These are phyloP conservation scores for Nautilus pompilius DNA, from an alignment of 1,140 invertebrate genomes.

Conservation along the genomic window DNA sequence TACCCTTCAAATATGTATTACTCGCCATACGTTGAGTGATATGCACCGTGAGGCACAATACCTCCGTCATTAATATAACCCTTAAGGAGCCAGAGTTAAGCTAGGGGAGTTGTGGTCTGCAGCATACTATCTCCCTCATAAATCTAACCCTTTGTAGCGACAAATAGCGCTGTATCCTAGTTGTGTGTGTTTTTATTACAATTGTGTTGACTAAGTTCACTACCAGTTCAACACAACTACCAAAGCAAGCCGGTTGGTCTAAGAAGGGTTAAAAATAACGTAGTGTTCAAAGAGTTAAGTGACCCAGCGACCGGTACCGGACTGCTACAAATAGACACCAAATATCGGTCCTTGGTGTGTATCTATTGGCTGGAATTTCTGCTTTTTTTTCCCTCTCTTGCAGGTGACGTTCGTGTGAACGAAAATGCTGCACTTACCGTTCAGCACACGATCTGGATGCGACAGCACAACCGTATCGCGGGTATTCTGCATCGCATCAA, in stretches of 20 bases:
- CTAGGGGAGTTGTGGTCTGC: too few species aligned
- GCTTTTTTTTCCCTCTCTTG: not conserved
- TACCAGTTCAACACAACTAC: not conserved
- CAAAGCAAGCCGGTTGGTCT: slow-evolving; percentile 3
- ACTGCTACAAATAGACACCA: not conserved
- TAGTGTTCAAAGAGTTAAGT: slow-evolving; percentile 6
- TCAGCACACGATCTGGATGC: slow-evolving; percentile 93
- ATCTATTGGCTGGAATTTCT: too few species aligned
- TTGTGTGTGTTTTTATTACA: too few species aligned
- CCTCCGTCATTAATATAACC: too few species aligned
- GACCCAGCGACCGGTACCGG: slow-evolving; percentile 77
- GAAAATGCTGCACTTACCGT: slow-evolving; percentile 63
- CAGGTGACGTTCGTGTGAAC: slow-evolving; percentile 72
- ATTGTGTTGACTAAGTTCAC: too few species aligned
- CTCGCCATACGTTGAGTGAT: too few species aligned
- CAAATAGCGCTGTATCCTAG: too few species aligned
- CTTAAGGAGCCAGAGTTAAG: too few species aligned
- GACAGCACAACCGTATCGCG: slow-evolving; percentile 92
- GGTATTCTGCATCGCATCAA: slow-evolving; percentile 71
- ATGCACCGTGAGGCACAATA: too few species aligned
- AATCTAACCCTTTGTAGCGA: too few species aligned
- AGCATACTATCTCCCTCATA: too few species aligned
- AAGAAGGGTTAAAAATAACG: slow-evolving; percentile 7
- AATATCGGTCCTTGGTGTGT: not conserved
- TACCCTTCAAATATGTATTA: too few species aligned